Conservation (phyloP, 2,888 invertebrate species). For the Cosmia pyralina region DNA sequence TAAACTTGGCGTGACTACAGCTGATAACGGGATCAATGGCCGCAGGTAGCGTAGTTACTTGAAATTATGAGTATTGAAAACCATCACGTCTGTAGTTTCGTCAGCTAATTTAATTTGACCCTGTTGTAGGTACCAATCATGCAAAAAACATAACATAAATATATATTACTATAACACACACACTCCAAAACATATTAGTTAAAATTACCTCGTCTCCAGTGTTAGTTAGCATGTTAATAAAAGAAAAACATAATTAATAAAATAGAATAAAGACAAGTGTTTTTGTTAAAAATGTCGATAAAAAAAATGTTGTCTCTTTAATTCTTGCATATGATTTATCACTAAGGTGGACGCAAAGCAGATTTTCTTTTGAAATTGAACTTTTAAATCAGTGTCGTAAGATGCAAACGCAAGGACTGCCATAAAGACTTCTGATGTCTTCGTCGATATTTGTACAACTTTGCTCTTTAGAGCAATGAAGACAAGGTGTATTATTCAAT, state of each 20-base stretch:
- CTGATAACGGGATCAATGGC: no score
- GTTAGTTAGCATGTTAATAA: slow-evolving; percentile 41
- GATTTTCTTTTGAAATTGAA: not conserved
- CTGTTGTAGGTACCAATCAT: not conserved
- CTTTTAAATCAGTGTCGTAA: not conserved
- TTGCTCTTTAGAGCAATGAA: not conserved
- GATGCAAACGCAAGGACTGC: not conserved
- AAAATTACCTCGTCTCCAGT: slow-evolving; percentile 45
- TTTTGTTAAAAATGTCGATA: not conserved
- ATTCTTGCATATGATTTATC: not conserved
- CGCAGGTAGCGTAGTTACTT: no score
- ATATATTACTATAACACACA: not conserved
- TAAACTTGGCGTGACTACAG: no score
- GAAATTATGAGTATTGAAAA: no score
- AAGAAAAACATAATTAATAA: slow-evolving; percentile 27
- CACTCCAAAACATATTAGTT: not conserved
- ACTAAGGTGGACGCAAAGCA: not conserved
- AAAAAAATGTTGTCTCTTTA: not conserved
- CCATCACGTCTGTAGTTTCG: no score
- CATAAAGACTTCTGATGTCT: not conserved
- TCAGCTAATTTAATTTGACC: not conserved
- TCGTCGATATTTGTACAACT: not conserved
- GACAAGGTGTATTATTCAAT: not conserved
- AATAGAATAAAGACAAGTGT: not conserved
- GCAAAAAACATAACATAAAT: slow-evolving; percentile 1